A percentile compares a stretch with the other conserved stretches of the same genome.
phyloP scores from a whole-genome alignment of 2,888 invertebrate species.

The Cyrtodaria siliqua region DNA sequence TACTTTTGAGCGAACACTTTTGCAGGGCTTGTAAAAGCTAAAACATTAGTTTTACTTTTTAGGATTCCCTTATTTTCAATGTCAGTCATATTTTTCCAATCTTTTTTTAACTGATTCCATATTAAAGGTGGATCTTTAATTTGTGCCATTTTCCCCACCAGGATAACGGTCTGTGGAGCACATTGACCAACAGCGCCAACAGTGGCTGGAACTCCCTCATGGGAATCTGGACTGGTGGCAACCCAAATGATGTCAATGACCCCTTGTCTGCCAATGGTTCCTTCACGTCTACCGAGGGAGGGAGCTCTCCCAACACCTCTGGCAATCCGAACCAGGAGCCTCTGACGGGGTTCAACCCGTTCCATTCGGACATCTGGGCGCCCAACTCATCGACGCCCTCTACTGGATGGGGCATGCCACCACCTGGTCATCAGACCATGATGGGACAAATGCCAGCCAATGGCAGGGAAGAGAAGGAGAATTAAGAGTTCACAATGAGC shows the following conservation, averaged over 20 bases:
- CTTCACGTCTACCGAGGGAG: conserved; percentile 19
- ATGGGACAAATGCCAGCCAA: too few relatives aligned
- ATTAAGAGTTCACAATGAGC: too few relatives aligned
- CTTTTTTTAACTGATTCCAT: too few relatives aligned
- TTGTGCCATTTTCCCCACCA: conserved; percentile 18
- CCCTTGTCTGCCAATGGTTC: conserved; percentile 39
- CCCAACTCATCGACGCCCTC: conserved; percentile 70
- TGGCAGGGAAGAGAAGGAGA: too few relatives aligned
- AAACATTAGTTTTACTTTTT: too few relatives aligned
- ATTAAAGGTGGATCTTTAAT: too few relatives aligned
- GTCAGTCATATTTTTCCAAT: too few relatives aligned
- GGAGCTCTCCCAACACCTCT: conserved; percentile 26
- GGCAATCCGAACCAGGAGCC: conserved; percentile 45
- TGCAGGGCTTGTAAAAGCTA: too few relatives aligned
- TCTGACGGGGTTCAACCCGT: conserved; percentile 76
- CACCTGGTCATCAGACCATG: conserved; percentile 10
- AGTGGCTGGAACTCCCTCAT: conserved; percentile 78
- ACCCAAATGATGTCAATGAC: conserved; percentile 26
- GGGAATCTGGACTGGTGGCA: conserved; percentile 74
- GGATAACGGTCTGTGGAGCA: conserved; percentile 76
- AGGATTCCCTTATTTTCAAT: too few relatives aligned
- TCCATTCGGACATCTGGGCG: conserved; percentile 81
- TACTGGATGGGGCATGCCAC: conserved; percentile 61
- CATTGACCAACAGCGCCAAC: conserved; percentile 79
- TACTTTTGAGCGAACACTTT: too few relatives aligned